phyloP scores from a whole-genome alignment of 2,797 vertebrate genomes.

The Garrulus glandarius region DNA sequence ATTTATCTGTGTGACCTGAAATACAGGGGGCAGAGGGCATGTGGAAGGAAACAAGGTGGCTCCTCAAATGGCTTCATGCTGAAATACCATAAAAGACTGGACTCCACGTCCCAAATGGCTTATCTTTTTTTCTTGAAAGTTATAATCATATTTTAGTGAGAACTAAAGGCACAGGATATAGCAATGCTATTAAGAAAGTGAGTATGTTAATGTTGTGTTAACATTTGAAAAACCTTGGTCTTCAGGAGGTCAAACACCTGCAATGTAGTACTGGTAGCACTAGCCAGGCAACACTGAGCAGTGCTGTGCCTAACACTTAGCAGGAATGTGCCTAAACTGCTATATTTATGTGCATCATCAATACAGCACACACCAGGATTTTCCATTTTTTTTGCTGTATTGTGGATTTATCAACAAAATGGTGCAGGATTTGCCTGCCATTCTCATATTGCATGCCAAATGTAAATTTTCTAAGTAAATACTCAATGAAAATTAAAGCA shows the following conservation, averaged over 20 bases:
- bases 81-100: background rate
- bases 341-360: background rate
- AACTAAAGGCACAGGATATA: background rate
- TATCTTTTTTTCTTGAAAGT: background rate
- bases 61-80: background rate
- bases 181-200: background rate
- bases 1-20: background rate
- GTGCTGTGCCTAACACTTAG: no score
- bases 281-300: background rate
- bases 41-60: background rate
- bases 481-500: background rate
- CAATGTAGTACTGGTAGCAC: background rate
- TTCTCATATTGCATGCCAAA: background rate
- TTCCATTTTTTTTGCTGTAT: background rate
- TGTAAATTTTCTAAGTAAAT: background rate
- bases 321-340: background rate
- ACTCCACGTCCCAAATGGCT: background rate
- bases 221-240: background rate
- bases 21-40: background rate
- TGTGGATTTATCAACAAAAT: background rate
- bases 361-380: background rate
- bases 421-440: background rate
- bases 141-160: background rate
- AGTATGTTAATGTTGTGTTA: background rate
- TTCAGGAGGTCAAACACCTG: background rate